Percentiles rank a stretch among this genome's conserved stretches.
Conservation (phyloP, 2,113 vertebrate species). For the Anolis sagrei region DNA sequence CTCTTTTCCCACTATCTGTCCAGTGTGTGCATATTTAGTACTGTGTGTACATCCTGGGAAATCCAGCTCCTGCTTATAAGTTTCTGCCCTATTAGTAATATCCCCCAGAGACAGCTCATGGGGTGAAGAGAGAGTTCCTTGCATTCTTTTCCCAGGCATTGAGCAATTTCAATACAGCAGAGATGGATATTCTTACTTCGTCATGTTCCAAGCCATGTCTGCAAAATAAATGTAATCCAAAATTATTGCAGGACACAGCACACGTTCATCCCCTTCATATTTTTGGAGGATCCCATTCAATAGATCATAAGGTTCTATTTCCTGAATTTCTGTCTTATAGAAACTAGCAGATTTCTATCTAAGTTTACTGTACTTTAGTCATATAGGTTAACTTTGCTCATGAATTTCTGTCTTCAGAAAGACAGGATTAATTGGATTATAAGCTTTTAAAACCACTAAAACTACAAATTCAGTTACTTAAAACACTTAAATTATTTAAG, state of each 20-base stretch:
- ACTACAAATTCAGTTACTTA: background rate
- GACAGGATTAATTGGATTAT: conserved; percentile 26
- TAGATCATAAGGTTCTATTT: conserved; percentile 32
- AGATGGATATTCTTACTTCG: background rate
- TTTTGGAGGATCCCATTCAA: background rate
- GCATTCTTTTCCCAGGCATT: background rate
- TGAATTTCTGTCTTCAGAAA: conserved; percentile 46
- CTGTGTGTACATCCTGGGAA: background rate
- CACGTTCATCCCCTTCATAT: background rate
- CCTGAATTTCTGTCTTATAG: conserved; percentile 22
- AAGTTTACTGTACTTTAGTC: conserved; percentile 35
- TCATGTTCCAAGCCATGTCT: background rate
- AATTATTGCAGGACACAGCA: background rate
- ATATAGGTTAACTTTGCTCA: conserved; percentile 13
- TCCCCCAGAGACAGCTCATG: background rate
- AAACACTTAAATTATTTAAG: background rate
- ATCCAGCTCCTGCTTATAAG: background rate
- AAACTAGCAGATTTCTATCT: background rate
- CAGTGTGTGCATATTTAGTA: background rate
- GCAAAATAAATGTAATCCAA: background rate
- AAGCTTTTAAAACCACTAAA: background rate
- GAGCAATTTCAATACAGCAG: conserved; percentile 14
- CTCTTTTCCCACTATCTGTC: background rate
- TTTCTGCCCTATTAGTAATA: background rate
- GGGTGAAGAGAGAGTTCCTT: background rate